phyloP scores from a whole-genome alignment of 2,888 invertebrate species.

The Nipponacmea schrenckii region DNA sequence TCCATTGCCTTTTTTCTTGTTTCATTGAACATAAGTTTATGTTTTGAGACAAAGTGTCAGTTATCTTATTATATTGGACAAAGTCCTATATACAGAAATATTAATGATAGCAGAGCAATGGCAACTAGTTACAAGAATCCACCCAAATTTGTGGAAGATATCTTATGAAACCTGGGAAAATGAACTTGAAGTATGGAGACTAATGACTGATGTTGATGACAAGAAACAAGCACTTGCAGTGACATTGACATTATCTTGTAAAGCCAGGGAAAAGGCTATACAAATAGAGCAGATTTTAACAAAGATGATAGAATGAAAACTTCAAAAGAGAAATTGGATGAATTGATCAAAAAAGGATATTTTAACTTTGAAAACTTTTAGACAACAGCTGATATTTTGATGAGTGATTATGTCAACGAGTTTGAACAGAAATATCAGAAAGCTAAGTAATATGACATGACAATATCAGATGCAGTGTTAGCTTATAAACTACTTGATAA shows the following conservation, averaged over 20 bases:
- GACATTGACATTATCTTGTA: not conserved
- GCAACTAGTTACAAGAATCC: conserved; percentile 3
- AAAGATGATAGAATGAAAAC: too few species aligned
- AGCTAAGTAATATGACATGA: too few species aligned
- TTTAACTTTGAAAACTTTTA: not conserved
- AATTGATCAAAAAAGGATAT: not conserved
- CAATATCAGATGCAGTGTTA: too few species aligned
- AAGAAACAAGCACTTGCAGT: not conserved
- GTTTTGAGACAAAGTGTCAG: too few species aligned
- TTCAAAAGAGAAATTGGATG: not conserved
- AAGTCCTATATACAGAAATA: too few species aligned
- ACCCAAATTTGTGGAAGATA: not conserved
- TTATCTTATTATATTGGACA: too few species aligned
- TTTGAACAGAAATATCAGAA: too few species aligned
- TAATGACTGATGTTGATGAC: too few species aligned
- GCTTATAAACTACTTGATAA: too few species aligned
- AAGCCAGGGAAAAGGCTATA: not conserved
- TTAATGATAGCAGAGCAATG: conserved; percentile 1
- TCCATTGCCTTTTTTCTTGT: not conserved
- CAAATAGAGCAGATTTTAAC: not conserved
- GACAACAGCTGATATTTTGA: not conserved
- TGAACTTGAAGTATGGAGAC: too few species aligned
- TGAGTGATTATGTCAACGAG: too few species aligned
- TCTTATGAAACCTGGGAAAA: not conserved
- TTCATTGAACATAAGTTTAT: too few species aligned